Evolutionary conservation across 2,888 invertebrate genomes (phyloP).

Genomic region (Clistopyga incitator): DNA sequence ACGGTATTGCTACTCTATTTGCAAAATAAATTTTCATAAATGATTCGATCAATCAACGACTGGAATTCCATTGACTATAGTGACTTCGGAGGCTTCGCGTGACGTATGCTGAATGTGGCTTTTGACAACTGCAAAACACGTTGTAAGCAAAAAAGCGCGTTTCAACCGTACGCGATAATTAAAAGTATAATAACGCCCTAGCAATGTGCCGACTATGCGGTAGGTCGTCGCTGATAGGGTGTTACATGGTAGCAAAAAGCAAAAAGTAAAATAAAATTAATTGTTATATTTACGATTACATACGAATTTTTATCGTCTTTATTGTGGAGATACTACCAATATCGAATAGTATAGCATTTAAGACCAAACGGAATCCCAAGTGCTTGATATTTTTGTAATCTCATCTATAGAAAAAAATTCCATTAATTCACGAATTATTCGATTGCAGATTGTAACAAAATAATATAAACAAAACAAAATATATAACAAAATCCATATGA

Average conservation of each 20-base stretch:
- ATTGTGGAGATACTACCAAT: too few relatives aligned
- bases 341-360: too few relatives aligned
- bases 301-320: too few relatives aligned
- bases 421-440: too few relatives aligned
- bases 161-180: conserved; percentile 59
- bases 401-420: too few relatives aligned
- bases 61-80: conserved; percentile 2
- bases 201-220: conserved; percentile 36
- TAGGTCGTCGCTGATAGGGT: conserved; percentile 29
- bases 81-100: background rate
- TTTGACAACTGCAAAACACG: conserved; percentile 3
- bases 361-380: too few relatives aligned
- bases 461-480: too few relatives aligned
- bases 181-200: conserved; percentile 65
- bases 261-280: too few relatives aligned
- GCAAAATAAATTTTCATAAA: background rate
- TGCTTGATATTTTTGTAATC: too few relatives aligned
- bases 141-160: conserved; percentile 27
- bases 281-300: too few relatives aligned
- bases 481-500: too few relatives aligned
- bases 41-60: background rate
- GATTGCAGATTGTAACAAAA: too few relatives aligned
- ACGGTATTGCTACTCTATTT: background rate
- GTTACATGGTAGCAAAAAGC: conserved; percentile 58
- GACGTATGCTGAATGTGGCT: background rate